Base-by-base conservation (phyloP, 2,888 invertebrate genomes). In the Anorthoa munda region DNA sequence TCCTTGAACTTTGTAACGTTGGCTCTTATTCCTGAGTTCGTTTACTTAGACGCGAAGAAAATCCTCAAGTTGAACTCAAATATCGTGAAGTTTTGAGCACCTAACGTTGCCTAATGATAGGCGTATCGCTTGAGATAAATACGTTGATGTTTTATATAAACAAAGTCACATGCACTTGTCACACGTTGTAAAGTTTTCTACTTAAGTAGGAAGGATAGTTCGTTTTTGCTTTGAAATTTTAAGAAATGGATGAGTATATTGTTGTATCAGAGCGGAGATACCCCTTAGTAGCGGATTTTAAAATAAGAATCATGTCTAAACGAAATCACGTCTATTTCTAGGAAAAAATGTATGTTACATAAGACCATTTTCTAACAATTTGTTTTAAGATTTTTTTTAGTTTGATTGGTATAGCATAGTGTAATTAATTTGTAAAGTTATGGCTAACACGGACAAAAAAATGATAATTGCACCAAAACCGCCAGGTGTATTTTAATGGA, bases 21-120 rank as follows among this genome's bases (percentile, higher is more conserved):
- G 60, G 72, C 67, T 82, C 81, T 60, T 72, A 77, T 75, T 75
- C 63, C 72, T 66, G 75, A 76, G 60, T 76, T 79, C 39, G 79
- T 86, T 86, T 77, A 79, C 77, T 48, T 75, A 72, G 66, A 82
- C 48, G 61, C 70, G 67, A 73, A 75, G 78, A 66, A 84, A 84
- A 79, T 82, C 70, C 53, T 83, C 53, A 67, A 86, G 71, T 76
- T 75, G 15, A 84, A 83, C 77, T 81, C 77, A 82, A 86, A 81
- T 70, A 82, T 79, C 71, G 56, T 56, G 5, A 84, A 82, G 66
- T 84, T 84, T 64, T 45, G 66, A 79, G 66, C 31, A 58, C 59
- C 59, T 65, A 60, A 67, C 59, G 39, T 65, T 31, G 65, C 74
- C 65, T 77, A 82, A 84, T 87, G 80, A 79, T 85, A 85, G 69